Evolutionary conservation across 2,797 vertebrate genomes (phyloP).

Genomic region (Tarsius wallacei): DNA sequence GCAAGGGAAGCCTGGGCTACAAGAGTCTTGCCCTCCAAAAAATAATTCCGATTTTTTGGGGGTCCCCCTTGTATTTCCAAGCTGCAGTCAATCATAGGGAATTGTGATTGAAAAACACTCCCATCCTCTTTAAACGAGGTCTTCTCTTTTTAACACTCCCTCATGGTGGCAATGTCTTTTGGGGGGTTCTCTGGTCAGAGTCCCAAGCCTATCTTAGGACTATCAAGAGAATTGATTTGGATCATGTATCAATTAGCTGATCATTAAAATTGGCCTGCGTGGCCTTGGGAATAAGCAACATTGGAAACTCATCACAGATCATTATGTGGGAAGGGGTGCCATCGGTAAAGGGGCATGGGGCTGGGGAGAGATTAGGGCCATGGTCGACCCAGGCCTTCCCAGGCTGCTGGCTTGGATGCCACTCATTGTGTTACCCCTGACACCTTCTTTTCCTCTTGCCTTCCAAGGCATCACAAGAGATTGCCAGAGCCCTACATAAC

Average conservation of each 20-base stretch:
- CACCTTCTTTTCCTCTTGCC: neutral
- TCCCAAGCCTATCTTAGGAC: neutral
- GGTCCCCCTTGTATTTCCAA: neutral
- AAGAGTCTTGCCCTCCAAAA: no score
- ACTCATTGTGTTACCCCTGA: no score
- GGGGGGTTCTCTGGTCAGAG: no score
- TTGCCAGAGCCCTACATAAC: neutral
- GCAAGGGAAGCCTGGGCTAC: no score
- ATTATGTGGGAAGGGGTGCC: neutral
- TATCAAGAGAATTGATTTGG: neutral
- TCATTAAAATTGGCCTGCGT: neutral
- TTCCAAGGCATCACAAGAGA: neutral
- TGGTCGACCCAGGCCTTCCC: neutral
- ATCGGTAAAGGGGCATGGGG: accelerated
- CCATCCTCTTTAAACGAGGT: accelerated
- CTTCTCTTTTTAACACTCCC: neutral
- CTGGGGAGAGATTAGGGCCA: neutral
- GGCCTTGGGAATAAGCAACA: neutral
- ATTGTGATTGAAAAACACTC: no score
- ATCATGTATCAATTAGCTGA: neutral
- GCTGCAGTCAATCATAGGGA: neutral
- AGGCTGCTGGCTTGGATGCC: neutral
- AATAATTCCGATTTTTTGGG: no score
- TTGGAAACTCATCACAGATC: neutral
- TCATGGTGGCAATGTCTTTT: accelerated